Evolutionary conservation across 2,888 invertebrate species (phyloP), one percentile per base, ranked within the genome.

Genomic region (Caradrina kadenii): DNA sequence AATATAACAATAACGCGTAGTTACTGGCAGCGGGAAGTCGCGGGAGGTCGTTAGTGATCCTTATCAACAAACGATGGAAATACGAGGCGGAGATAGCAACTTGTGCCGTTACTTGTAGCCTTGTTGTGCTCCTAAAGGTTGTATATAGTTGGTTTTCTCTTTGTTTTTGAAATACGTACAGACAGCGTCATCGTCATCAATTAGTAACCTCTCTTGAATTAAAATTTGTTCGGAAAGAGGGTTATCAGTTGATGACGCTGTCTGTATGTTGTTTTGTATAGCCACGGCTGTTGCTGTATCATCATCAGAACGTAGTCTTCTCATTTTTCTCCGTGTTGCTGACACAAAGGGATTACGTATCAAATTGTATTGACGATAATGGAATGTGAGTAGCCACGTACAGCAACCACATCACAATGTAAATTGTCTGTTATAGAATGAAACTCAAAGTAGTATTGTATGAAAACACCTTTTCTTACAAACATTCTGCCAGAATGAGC

Each of bases 1-100:
- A 70, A 60, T 77, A 60, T 61, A 76, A 81, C 74, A 72, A 65
- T 79, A 76, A 63, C 71, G 68, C 68, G 26, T 76, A 74, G 65
- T 76, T 72, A 13, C n/a, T 42, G 74, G 35, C 15, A 42, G 45
- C 45, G 45, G 17, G 45, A 5, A 15, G 42, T 17, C 0, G 45
- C 17, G 45, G 5, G 45, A 6, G 45, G 45, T 79, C 76, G 74
- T 76, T 74, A 76, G 70, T 52, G 76, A 74, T 70, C 54, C 69
- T 54, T 70, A 72, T 81, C 71, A 67, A 55, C 62, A 48, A 49
- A 4, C 8, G 22, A 21, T 1, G 45, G 19, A 19, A 3, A 35
- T 2, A 4, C 66, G 45, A 17, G 11, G 21, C 7, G n/a, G 17
- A 50, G 31, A 53, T 53, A 48, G 22, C 15, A 7, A 17, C 35